These are phyloP conservation scores for Agrotis ipsilon DNA, from an alignment of 2,888 invertebrate species.

Conservation along the genomic window DNA sequence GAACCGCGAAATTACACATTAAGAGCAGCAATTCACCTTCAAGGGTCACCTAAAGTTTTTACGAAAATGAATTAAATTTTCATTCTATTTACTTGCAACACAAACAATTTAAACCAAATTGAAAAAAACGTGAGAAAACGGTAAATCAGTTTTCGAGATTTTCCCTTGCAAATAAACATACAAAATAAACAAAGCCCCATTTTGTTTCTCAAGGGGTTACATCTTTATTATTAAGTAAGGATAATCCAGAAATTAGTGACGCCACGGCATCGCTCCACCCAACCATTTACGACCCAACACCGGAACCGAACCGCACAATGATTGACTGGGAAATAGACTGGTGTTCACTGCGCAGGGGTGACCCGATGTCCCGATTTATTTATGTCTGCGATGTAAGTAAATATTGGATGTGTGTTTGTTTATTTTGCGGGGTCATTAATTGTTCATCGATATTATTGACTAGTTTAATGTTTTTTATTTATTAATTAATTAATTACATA, in stretches of 20 bases:
- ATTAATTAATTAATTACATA: no score
- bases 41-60: no score
- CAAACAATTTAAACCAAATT: no score
- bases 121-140: no score
- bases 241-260: conserved; percentile 76
- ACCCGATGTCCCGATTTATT: conserved; percentile 20
- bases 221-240: conserved; percentile 66
- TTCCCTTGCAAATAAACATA: no score
- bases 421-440: conserved; percentile 41
- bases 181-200: background rate
- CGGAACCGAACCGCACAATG: conserved; percentile 84
- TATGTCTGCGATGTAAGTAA: conserved; percentile 40
- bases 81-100: no score
- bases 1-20: no score
- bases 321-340: conserved; percentile 82
- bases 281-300: conserved; percentile 72
- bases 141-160: no score
- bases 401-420: conserved; percentile 45
- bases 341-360: conserved; percentile 55
- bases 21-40: no score
- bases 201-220: conserved; percentile 71
- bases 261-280: conserved; percentile 72
- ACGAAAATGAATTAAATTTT: no score
- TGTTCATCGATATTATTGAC: conserved; percentile 7
- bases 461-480: background rate